Evolutionary conservation across 2,888 invertebrate genomes (phyloP).

Genomic region (Eupithecia pulchellata): DNA sequence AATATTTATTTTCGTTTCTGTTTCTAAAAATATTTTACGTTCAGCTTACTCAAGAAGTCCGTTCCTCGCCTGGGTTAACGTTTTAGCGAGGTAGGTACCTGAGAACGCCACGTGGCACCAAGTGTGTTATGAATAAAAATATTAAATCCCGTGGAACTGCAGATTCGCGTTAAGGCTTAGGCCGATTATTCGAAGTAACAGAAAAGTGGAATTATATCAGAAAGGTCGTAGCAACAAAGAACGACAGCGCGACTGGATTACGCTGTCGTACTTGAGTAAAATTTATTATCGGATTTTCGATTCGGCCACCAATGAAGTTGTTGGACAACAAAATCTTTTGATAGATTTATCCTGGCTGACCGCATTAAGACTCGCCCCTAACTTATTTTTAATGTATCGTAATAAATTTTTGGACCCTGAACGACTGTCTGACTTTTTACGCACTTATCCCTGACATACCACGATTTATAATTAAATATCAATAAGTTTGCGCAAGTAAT

Average conservation of each 20-base stretch:
- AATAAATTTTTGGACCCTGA: constrained; percentile 74
- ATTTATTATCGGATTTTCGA: constrained; percentile 86
- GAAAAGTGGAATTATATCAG: constrained; percentile 81
- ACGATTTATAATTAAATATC: constrained; percentile 29
- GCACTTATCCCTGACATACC: constrained; percentile 48
- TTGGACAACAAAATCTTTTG: constrained; percentile 86
- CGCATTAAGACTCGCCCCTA: constrained; percentile 80
- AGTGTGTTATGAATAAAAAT: constrained; percentile 33
- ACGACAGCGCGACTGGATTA: constrained; percentile 82
- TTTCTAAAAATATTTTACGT: not conserved
- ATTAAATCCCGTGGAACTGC: constrained; percentile 63
- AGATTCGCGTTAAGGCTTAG: constrained; percentile 71
- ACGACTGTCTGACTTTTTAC: constrained; percentile 60
- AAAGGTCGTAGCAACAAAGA: constrained; percentile 82
- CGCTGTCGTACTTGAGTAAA: constrained; percentile 84
- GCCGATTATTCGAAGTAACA: constrained; percentile 79
- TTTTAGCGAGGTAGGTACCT: not conserved
- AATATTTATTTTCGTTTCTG: not conserved
- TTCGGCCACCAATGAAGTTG: constrained; percentile 86
- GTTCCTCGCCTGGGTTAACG: not conserved
- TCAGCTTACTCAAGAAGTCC: not conserved
- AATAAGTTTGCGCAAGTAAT: constrained; percentile 25
- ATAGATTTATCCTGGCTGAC: constrained; percentile 85
- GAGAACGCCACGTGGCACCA: constrained; percentile 10
- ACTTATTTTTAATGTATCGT: constrained; percentile 80